Percentiles rank a stretch among this genome's conserved stretches.
phyloP scores from a whole-genome alignment of 2,113 vertebrate species.

The Solea solea region DNA sequence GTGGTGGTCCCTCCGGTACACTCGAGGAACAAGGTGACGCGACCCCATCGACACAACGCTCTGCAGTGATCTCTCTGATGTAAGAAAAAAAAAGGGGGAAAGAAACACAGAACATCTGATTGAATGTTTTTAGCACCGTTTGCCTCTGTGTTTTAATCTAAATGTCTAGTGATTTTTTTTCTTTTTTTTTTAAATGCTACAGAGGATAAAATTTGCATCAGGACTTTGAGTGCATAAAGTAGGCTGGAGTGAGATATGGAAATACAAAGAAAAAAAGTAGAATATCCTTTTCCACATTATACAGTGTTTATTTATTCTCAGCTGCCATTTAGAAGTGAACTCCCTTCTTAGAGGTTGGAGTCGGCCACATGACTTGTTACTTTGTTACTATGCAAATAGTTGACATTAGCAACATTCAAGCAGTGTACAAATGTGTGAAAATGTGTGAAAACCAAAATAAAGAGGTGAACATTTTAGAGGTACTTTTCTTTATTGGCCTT shows the following conservation, averaged over 20 bases:
- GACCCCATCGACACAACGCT: conserved; percentile 69
- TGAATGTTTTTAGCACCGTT: not conserved
- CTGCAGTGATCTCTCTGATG: conserved; percentile 50
- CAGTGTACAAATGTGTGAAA: not conserved
- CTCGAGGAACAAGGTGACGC: conserved; percentile 44
- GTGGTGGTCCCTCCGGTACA: conserved; percentile 34
- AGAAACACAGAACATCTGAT: not conserved
- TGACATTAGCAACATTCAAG: not conserved
- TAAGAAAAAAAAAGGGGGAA: not conserved
- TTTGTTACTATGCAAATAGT: not conserved
- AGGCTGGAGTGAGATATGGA: not conserved
- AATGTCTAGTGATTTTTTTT: conserved; percentile 28
- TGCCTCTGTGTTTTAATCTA: conserved; percentile 29
- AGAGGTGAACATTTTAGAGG: not conserved
- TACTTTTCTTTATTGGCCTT: not conserved
- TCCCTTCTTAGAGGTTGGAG: not conserved
- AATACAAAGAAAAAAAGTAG: no score
- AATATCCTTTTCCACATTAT: no score
- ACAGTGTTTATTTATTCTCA: no score
- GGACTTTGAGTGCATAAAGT: not conserved
- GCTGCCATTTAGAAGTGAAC: no score
- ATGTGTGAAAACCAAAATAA: conserved; percentile 1
- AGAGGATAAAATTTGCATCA: not conserved
- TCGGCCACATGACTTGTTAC: not conserved
- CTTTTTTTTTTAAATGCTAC: conserved; percentile 1